phyloP scores from a whole-genome alignment of 2,888 invertebrate species.

The Dyspetes luteomarginatus region DNA sequence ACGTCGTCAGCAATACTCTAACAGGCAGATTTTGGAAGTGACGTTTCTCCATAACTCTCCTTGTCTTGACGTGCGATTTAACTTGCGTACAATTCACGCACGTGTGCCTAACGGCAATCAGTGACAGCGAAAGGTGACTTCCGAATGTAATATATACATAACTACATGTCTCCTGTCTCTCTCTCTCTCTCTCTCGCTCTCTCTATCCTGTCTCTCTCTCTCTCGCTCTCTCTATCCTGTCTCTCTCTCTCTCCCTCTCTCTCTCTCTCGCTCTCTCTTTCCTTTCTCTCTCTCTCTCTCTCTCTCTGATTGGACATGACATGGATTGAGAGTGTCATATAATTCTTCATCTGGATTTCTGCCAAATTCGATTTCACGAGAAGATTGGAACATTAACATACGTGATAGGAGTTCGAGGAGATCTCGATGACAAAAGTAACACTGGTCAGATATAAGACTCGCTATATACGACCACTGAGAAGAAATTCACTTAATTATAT shows the following conservation, averaged over 20 bases:
- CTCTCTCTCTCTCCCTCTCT: background rate
- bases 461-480: no score
- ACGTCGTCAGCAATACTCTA: conserved; percentile 37
- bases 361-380: conserved; percentile 45
- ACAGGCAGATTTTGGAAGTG: conserved; percentile 39
- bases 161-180: no score
- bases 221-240: background rate
- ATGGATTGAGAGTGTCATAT: conserved; percentile 48
- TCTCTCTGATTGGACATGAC: conserved; percentile 25
- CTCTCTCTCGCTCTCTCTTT: background rate
- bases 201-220: conserved; percentile 11
- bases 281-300: background rate
- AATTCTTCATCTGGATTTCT: conserved; percentile 40
- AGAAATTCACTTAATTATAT: no score
- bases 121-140: conserved; percentile 39
- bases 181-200: background rate
- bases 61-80: conserved; percentile 54
- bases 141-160: no score
- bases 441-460: no score
- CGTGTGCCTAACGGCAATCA: conserved; percentile 45
- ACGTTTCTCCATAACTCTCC: conserved; percentile 63
- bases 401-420: no score
- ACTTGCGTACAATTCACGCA: conserved; percentile 48
- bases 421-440: no score
- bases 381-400: conserved; percentile 11